phyloP scores from a whole-genome alignment of 2,113 vertebrate genomes.

The Psettodes erumei region DNA sequence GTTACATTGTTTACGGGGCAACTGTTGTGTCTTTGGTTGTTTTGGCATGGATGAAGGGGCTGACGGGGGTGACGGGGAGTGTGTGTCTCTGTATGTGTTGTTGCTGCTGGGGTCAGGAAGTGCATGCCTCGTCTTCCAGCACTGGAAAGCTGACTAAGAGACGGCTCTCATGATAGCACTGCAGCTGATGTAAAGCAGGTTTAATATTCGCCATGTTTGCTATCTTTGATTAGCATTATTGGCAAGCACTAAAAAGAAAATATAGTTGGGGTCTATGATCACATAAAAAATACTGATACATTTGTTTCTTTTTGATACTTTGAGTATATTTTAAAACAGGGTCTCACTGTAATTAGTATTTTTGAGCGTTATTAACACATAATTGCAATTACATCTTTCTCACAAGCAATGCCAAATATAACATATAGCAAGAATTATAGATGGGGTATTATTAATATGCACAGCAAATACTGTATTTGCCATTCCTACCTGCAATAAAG shows the following conservation, averaged over 20 bases:
- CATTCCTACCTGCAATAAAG: not conserved
- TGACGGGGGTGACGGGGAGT: conserved; percentile 27
- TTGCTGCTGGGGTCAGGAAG: conserved; percentile 49
- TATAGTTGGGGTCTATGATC: not conserved
- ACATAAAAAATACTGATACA: not conserved
- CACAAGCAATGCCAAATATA: not conserved
- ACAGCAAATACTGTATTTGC: conserved; percentile 7
- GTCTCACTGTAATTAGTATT: too few species aligned
- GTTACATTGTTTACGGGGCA: conserved; percentile 69
- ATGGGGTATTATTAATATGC: not conserved
- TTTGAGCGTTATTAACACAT: too few species aligned
- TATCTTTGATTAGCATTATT: not conserved
- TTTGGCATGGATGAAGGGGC: conserved; percentile 43
- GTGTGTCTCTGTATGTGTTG: not conserved
- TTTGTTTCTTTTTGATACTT: not conserved
- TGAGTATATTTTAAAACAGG: too few species aligned
- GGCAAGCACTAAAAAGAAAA: not conserved
- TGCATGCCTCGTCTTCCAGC: conserved; percentile 43
- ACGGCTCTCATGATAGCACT: conserved; percentile 5
- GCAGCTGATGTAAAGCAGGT: not conserved
- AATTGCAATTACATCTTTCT: not conserved
- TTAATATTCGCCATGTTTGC: not conserved
- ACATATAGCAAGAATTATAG: not conserved
- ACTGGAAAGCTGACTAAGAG: conserved; percentile 38
- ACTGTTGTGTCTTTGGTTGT: conserved; percentile 72